These are phyloP conservation scores for Microchirus variegatus DNA, from an alignment of 2,797 vertebrate genomes.

Conservation along the genomic window DNA sequence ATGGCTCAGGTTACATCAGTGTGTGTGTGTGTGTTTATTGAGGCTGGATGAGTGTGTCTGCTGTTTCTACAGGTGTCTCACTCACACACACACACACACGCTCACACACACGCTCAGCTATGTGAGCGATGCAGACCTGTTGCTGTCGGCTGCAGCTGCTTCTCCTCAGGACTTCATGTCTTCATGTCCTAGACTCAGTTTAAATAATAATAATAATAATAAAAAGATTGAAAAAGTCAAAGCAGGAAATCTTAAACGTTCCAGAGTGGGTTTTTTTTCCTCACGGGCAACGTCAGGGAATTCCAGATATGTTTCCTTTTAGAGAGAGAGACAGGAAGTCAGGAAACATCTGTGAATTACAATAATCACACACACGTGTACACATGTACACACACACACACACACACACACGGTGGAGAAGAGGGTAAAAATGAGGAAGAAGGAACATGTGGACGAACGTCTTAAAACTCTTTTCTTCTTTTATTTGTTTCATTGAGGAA, in stretches of 20 bases:
- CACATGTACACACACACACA: conserved; percentile 8
- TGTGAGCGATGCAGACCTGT: conserved; percentile 65
- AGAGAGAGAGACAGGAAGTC: not conserved
- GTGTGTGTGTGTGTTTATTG: too few species aligned
- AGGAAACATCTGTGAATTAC: conserved; percentile 39
- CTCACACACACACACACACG: conserved; percentile 16
- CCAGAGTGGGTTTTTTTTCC: not conserved
- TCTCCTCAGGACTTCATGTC: conserved; percentile 23
- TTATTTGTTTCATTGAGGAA: conserved; percentile 1
- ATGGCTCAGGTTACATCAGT: conserved; percentile 2
- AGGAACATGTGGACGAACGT: conserved; percentile 1
- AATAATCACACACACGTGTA: too few species aligned
- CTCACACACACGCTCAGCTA: conserved; percentile 37
- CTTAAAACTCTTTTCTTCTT: not conserved
- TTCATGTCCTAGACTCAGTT: conserved; percentile 3
- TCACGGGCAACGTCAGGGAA: conserved; percentile 1
- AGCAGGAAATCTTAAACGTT: conserved; percentile 12
- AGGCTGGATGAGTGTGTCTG: conserved; percentile 21
- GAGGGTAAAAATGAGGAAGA: conserved; percentile 38
- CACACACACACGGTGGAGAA: not conserved
- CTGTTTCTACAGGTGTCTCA: conserved; percentile 60
- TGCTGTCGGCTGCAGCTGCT: conserved; percentile 44
- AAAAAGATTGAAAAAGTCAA: too few species aligned
- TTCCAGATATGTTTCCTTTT: not conserved
- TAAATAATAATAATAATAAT: not conserved